Evolutionary conservation across 2,797 vertebrate genomes (phyloP).

Genomic region (Rhinella marina): DNA sequence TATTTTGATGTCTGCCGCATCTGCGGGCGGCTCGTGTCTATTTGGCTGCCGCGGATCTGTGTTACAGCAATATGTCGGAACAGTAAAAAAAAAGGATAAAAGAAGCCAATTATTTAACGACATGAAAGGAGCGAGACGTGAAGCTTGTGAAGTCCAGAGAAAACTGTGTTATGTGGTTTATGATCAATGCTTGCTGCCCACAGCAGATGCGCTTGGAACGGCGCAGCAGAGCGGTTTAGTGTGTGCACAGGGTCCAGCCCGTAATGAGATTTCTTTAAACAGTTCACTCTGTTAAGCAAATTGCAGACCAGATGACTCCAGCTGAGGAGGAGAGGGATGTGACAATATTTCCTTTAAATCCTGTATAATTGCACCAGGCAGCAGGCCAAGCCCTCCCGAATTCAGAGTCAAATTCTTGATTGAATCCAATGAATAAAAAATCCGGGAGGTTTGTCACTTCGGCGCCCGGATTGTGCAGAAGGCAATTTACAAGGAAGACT

Average conservation of each 20-base stretch:
- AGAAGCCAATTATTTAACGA: constrained; percentile 6
- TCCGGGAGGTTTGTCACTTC: background rate
- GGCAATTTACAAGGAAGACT: background rate
- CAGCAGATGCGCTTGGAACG: no score
- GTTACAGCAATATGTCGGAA: background rate
- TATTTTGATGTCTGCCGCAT: background rate
- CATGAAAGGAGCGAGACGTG: background rate
- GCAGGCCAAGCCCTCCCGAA: background rate
- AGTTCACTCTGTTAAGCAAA: background rate
- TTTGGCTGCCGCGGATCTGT: background rate
- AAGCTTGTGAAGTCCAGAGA: background rate
- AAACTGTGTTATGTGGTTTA: background rate
- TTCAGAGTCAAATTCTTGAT: background rate
- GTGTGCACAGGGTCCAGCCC: background rate
- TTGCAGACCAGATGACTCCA: background rate
- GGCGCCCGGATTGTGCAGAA: no score
- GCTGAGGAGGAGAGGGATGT: background rate
- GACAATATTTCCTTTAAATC: background rate
- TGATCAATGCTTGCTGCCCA: background rate
- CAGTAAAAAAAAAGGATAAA: background rate
- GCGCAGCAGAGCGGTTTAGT: background rate
- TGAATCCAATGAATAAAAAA: constrained; percentile 14
- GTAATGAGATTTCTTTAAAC: background rate
- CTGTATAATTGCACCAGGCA: constrained; percentile 9
- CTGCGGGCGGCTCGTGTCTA: background rate